Evolutionary conservation across 1,140 invertebrate species (phyloP), one percentile per base, ranked within the genome.

Genomic region (Diabrotica undecimpunctata): DNA sequence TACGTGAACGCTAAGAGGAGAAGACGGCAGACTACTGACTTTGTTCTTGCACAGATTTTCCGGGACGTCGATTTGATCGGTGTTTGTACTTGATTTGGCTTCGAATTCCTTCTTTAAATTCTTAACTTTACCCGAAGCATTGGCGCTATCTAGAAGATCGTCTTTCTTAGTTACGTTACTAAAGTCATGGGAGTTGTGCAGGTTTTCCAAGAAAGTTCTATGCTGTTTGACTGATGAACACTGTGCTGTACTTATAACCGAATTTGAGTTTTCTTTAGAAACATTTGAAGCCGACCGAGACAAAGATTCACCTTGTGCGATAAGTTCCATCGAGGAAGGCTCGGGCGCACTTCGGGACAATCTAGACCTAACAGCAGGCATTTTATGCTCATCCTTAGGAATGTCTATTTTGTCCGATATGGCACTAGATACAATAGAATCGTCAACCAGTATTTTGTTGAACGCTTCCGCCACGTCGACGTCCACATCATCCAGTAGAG

Each of bases 81-180:
- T 71, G 72, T 77, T 65, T 60, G 61, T 72, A 64, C 68, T 76
- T 5, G 86, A 88, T 74, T 92, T 92, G 7, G 90, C 90, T 80
- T 94, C 91, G 76, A 94, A 92, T 75, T 92, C 91, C 77, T 90
- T 90, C 79, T 92, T 93, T 62, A 92, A 83, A 81, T 89, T 91
- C 82, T 88, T 87, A 13, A 94, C 92, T 68, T 88, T 87, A 8
- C 89, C 89, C 5, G 83, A 82, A 81, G 57, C 75, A 58, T 71
- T 72, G 12, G 70, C 38, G 41, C 13, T 68, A 35, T 72, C 70
- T 7, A 69, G 61, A 10, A 68, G 55, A 62, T 73, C 68, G 37
- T 72, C 70, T 69, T 71, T 74, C 62, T 67, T 70, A 9, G 11
- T 64, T 10, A 25, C 35, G 6, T 54, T 25, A 5, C 37, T n/a